Percentiles rank a stretch among this genome's conserved stretches.
Evolutionary conservation across 2,113 vertebrate genomes (phyloP).

Genomic region (Uropsilus gracilis): DNA sequence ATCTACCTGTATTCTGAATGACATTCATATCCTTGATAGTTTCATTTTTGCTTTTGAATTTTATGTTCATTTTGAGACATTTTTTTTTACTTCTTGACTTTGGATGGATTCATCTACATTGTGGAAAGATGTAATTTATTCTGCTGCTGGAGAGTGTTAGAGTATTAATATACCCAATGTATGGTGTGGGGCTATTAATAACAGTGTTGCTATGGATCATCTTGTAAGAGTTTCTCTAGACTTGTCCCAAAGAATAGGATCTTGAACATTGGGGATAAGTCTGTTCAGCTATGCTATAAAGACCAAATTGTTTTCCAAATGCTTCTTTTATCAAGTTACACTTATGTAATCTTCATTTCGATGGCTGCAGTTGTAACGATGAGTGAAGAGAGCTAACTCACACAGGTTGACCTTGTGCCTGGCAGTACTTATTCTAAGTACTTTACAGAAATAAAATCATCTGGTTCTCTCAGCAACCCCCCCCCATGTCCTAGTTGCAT

Average conservation of each 20-base stretch:
- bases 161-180: neutral
- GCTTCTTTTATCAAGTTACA: no score
- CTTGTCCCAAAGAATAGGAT: neutral
- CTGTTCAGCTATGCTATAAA: neutral
- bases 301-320: neutral
- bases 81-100: neutral
- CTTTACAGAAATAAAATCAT: neutral
- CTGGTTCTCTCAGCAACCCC: neutral
- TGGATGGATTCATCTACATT: neutral
- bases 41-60: slow-evolving; percentile 34
- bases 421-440: no score
- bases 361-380: neutral
- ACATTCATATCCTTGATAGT: neutral
- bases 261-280: neutral
- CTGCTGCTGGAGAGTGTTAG: neutral
- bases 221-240: neutral
- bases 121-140: neutral
- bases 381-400: neutral
- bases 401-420: neutral
- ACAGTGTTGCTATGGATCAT: neutral
- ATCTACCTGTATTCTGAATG: neutral
- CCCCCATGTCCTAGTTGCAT: neutral
- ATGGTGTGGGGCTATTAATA: neutral
- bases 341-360: no score
- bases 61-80: neutral